Base-by-base conservation (phyloP, 2,797 vertebrate species). In the Eulemur mongoz region DNA sequence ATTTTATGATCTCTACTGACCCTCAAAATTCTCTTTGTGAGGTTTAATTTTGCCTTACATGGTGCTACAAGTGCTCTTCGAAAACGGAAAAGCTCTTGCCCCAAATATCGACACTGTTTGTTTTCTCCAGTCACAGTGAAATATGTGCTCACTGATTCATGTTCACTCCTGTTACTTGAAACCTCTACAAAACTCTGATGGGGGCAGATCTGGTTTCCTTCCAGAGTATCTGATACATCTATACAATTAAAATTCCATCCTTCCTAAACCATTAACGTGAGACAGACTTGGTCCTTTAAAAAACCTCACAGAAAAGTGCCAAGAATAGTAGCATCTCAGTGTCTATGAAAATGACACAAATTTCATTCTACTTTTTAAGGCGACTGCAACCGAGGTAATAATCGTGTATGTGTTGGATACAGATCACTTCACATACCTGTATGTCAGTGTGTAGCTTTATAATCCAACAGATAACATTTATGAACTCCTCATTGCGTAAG, bases 31-130 rank as follows among this genome's bases (percentile, higher is more conserved):
- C 94, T 89, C 96, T 97, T 98, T 63, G 86, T 76, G 67, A 93
- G 97, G 94, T 96, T 98, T 96, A 96, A 63, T 91, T 98, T 98
- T 96, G 87, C 98, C 98, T 98, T 97, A 97, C 95, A 97, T 95
- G 96, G 97, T 83, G 94, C 96, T 95, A 61, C 45, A 91, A 97
- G 89, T 78, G 90, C 80, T 76, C 96, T 97, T 98, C 48, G 54
- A 96, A 98, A 95, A 97, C 80, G 27, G 90, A 78, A 84, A 95
- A 93, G 91, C 92, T 94, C 95, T 90, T 93, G 82, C 98, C 91
- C 69, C 57, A 86, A 82, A 92, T 97, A 96, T 61, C 70, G 96
- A 97, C 96, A 93, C 83, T 93, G 59, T 95, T 97, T 93, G 63
- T 95, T 97, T 98, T 96, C 82, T 80, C 96, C 93, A n/a, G 0